phyloP scores from a whole-genome alignment of 2,113 vertebrate species.

The Pelobates fuscus region DNA sequence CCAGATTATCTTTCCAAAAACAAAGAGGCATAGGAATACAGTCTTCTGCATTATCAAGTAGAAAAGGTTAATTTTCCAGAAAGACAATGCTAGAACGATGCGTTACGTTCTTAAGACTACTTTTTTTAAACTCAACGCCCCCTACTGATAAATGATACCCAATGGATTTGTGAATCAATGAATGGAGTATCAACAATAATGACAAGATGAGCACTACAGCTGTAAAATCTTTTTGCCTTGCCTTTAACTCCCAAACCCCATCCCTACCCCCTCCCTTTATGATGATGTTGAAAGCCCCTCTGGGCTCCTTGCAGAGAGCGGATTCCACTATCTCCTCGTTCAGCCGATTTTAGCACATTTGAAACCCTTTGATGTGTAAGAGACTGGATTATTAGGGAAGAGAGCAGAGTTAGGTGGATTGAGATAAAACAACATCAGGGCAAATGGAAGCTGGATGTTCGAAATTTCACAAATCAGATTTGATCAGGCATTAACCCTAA shows the following conservation, averaged over 20 bases:
- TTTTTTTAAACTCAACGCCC: constrained; percentile 7
- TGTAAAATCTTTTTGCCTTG: constrained; percentile 1
- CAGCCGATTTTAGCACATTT: constrained; percentile 47
- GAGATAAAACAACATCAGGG: constrained; percentile 41
- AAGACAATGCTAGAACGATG: no score
- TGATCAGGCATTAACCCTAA: constrained; percentile 44
- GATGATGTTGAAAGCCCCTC: constrained; percentile 38
- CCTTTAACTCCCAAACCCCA: constrained; percentile 18
- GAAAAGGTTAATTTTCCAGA: no score
- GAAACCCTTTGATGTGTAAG: constrained; percentile 46
- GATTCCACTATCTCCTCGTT: constrained; percentile 30
- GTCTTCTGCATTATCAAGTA: no score
- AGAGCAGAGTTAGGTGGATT: constrained; percentile 39
- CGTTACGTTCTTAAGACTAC: no score
- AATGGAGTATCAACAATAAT: background rate
- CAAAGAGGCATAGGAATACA: no score
- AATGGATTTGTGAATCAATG: constrained; percentile 9
- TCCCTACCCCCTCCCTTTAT: constrained; percentile 13
- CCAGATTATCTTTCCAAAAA: no score
- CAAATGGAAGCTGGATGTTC: constrained; percentile 4
- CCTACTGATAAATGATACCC: background rate
- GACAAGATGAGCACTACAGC: background rate
- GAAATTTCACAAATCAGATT: constrained; percentile 33
- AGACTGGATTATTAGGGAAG: constrained; percentile 49
- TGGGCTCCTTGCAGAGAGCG: constrained; percentile 21